These are phyloP conservation scores for Oryzias woworae DNA, from an alignment of 2,113 vertebrate species.

Conservation along the genomic window DNA sequence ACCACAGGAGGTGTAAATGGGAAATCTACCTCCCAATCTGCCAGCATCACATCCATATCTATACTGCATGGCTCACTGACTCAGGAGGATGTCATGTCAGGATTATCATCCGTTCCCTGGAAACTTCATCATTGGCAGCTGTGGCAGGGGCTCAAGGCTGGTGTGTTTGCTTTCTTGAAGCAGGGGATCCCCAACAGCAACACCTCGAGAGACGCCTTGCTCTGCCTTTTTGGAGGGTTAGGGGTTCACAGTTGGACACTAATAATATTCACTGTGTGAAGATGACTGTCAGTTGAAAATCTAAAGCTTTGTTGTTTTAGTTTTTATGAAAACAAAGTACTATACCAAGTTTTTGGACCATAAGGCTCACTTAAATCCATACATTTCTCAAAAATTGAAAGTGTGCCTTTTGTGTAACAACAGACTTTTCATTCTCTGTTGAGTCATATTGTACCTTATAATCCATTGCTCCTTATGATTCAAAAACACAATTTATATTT, in stretches of 20 bases:
- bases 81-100: constrained; percentile 70
- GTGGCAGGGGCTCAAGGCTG: constrained; percentile 33
- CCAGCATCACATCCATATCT: constrained; percentile 72
- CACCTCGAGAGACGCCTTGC: constrained; percentile 26
- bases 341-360: no score
- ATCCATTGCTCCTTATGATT: no score
- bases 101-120: constrained; percentile 70
- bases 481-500: no score
- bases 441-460: no score
- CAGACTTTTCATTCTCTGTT: no score
- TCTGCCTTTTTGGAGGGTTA: neutral
- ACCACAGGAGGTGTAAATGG: constrained; percentile 71
- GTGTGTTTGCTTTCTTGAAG: constrained; percentile 63
- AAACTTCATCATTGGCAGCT: constrained; percentile 69
- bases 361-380: no score
- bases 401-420: no score
- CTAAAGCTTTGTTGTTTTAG: neutral
- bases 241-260: constrained; percentile 28
- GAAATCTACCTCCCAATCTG: constrained; percentile 76
- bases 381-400: no score
- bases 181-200: constrained; percentile 57
- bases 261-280: constrained; percentile 50
- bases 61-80: constrained; percentile 71
- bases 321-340: neutral
- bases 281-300: constrained; percentile 17